Evolutionary conservation across 2,888 invertebrate genomes (phyloP), one percentile per base, ranked within the genome.

Genomic region (Megaustenia siamemsis): DNA sequence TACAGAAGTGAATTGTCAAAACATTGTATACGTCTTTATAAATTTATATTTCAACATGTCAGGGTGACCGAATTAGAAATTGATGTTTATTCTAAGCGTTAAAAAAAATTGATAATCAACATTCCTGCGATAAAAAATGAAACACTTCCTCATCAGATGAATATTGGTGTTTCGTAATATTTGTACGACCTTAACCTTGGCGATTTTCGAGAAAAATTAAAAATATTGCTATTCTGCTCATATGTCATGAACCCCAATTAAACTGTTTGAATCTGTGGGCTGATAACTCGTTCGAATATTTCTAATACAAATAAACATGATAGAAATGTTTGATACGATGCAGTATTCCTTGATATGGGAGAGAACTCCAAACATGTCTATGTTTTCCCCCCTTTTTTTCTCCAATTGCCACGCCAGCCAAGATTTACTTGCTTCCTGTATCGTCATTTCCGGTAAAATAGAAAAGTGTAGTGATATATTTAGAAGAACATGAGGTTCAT

Each of bases 221-320:
- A 15, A n/a, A 45, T 28, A 49, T 49, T 43, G 28, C 35, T 32
- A 2, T 49, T 15, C 28, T 45, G 45, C 73, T 43, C 73, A 73
- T 73, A n/a, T 28, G 8, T n/a, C 24, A n/a, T 49, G 73, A 73
- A 8, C 73, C 73, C 5, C 43, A 73, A 35, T 45, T 73, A 45
- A 73, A 73, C 73, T 73, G 2, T 1, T 32, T n/a, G 28, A 28
- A 49, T 28, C 2, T 21, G 24, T 3, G 49, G 1, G 45, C 73
- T 8, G 49, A 73, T 45, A 73, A 73, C n/a, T 73, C 45, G 73
- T 15, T 21, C 1, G 49, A 73, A 73, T 73, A 18, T 73, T 10
- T n/a, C 32, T n/a, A 5, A 32, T 1, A 43, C 45, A 73, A 73
- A 73, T 21, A 73, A 73, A 43, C 68, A 35, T 38, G 68, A 68